A percentile compares a stretch with the other conserved stretches of the same genome.
phyloP scores from a whole-genome alignment of 2,113 vertebrate genomes.

The Porphyrio hochstetteri region DNA sequence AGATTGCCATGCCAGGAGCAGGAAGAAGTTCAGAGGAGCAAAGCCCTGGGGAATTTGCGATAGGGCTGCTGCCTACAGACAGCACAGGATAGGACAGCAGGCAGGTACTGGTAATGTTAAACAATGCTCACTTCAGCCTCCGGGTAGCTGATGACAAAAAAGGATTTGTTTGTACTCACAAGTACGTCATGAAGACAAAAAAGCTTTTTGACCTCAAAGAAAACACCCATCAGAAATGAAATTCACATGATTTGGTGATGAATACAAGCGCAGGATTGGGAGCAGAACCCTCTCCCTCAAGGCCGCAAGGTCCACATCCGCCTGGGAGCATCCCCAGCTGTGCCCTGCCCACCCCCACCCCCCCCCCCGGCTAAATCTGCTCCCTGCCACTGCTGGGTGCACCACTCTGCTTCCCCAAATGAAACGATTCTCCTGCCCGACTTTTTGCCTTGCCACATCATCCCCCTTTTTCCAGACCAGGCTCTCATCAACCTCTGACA shows the following conservation, averaged over 20 bases:
- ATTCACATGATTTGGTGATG: rapidly evolving
- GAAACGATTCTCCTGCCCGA: not conserved
- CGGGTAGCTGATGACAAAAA: not conserved
- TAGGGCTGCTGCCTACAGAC: not conserved
- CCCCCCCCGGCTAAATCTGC: not conserved
- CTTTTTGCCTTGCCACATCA: not conserved
- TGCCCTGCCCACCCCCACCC: not conserved
- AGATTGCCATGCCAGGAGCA: not conserved
- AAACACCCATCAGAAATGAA: not conserved
- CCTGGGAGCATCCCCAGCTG: not conserved
- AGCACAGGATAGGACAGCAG: not conserved
- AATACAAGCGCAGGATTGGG: not conserved
- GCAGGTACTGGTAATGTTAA: not conserved
- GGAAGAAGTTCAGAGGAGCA: not conserved
- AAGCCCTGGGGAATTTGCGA: not conserved
- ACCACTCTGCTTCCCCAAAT: too few relatives aligned
- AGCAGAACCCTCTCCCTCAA: not conserved
- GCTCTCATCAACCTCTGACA: not conserved
- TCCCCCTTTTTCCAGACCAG: not conserved
- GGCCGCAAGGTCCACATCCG: not conserved
- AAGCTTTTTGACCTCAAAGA: not conserved
- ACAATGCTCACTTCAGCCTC: not conserved
- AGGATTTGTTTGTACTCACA: not conserved
- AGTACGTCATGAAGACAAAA: not conserved
- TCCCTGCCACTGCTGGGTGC: not conserved